phyloP scores from a whole-genome alignment of 23 tunicate species.

The Phallusia fumigata region DNA sequence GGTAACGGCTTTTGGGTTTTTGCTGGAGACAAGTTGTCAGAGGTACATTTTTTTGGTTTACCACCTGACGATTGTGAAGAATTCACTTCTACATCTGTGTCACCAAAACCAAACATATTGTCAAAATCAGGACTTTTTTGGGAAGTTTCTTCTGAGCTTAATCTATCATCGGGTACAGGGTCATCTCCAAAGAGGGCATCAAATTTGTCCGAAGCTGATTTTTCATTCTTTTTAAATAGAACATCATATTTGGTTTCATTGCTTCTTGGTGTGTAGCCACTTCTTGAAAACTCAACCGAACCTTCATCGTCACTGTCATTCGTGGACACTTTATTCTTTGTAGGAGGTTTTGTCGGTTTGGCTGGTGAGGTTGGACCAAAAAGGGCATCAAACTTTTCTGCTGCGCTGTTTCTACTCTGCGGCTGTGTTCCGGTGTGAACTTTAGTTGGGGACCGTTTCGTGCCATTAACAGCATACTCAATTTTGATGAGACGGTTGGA shows the following conservation, averaged over 20 bases:
- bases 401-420: constrained; percentile 11
- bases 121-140: constrained; percentile 31
- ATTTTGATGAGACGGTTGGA: neutral
- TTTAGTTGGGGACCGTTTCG: neutral
- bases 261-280: neutral
- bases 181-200: constrained; percentile 78
- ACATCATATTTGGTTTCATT: constrained; percentile 61
- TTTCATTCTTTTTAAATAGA: constrained; percentile 68
- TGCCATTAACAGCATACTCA: neutral
- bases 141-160: neutral
- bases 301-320: constrained; percentile 21
- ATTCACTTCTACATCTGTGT: neutral
- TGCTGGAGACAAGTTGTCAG: constrained; percentile 1
- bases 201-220: constrained; percentile 82
- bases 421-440: neutral
- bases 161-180: neutral
- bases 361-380: constrained; percentile 9
- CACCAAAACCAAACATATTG: constrained; percentile 46
- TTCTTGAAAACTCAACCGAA: constrained; percentile 13
- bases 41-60: constrained; percentile 2
- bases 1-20: neutral
- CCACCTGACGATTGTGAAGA: neutral
- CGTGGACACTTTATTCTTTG: neutral
- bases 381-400: constrained; percentile 24
- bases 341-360: neutral